These are phyloP conservation scores for Oreohelix idahoensis DNA, from an alignment of 1,140 invertebrate genomes.

Conservation along the genomic window DNA sequence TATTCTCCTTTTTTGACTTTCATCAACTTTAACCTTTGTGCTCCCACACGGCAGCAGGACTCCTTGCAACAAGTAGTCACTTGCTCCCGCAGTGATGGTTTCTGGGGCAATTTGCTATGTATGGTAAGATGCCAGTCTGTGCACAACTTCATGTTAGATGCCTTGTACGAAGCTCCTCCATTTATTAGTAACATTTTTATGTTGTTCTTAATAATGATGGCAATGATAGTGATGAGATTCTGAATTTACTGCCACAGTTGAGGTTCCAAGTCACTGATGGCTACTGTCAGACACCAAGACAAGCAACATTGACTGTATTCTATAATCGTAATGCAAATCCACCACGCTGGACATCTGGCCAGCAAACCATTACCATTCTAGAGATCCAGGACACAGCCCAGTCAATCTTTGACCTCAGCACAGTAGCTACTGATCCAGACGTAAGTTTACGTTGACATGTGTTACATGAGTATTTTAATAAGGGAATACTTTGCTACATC, in stretches of 20 bases:
- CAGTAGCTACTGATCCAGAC: slow-evolving; percentile 37
- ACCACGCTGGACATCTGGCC: slow-evolving; percentile 3
- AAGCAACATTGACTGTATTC: slow-evolving; percentile 15
- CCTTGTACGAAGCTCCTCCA: too few relatives aligned
- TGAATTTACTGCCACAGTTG: slow-evolving; percentile 44
- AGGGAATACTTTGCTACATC: background rate
- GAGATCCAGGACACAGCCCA: slow-evolving; percentile 41
- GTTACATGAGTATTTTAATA: background rate
- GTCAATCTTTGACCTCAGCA: slow-evolving; percentile 32
- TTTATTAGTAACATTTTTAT: background rate
- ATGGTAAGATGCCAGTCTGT: too few relatives aligned
- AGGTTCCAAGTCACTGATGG: slow-evolving; percentile 42
- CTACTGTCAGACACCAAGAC: slow-evolving; percentile 31
- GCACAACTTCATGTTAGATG: too few relatives aligned
- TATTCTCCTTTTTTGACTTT: too few relatives aligned
- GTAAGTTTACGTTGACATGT: slow-evolving; percentile 26
- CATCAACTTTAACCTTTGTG: too few relatives aligned
- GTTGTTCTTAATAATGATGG: background rate
- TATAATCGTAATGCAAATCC: background rate
- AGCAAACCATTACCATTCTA: slow-evolving; percentile 6
- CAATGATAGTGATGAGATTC: background rate
- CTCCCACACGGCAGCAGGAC: too few relatives aligned
- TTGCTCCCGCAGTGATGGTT: too few relatives aligned
- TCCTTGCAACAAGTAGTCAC: too few relatives aligned
- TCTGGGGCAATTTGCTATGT: too few relatives aligned